Conservation (phyloP, 2,888 invertebrate species). For the Ormia ochracea region DNA sequence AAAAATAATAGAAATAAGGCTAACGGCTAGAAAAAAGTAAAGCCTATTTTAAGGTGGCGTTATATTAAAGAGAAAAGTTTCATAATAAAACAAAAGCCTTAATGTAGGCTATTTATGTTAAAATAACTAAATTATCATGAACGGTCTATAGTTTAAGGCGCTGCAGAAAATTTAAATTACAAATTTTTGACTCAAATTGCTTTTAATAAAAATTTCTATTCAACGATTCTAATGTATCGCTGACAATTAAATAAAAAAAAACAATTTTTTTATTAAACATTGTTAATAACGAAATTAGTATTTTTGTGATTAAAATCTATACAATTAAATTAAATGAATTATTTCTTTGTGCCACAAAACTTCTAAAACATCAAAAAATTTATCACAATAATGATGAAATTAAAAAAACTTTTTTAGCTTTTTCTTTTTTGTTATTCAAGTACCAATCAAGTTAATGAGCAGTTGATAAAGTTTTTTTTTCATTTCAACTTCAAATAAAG, state of each 20-base stretch:
- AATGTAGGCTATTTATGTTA: conserved; percentile 26
- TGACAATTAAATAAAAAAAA: no score
- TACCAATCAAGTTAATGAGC: conserved; percentile 9
- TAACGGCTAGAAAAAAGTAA: conserved; percentile 8
- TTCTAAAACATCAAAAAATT: no score
- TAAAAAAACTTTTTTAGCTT: background rate
- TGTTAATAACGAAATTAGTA: no score
- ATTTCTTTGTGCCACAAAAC: no score
- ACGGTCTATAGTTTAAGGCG: background rate
- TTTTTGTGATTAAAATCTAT: no score
- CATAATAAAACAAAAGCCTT: background rate
- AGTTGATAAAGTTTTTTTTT: background rate
- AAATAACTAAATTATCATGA: background rate
- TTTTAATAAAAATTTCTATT: background rate
- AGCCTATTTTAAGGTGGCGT: conserved; percentile 19
- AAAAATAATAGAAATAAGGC: conserved; percentile 18
- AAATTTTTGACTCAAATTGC: background rate
- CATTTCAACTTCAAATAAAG: background rate
- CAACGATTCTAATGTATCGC: no score
- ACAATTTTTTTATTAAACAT: no score
- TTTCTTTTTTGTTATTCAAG: background rate
- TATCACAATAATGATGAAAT: background rate
- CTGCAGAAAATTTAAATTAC: background rate
- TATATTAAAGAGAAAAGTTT: background rate
- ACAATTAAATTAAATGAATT: no score